These are phyloP conservation scores for Drosophila watanabei DNA, from an alignment of 1,140 invertebrate species.

Conservation along the genomic window DNA sequence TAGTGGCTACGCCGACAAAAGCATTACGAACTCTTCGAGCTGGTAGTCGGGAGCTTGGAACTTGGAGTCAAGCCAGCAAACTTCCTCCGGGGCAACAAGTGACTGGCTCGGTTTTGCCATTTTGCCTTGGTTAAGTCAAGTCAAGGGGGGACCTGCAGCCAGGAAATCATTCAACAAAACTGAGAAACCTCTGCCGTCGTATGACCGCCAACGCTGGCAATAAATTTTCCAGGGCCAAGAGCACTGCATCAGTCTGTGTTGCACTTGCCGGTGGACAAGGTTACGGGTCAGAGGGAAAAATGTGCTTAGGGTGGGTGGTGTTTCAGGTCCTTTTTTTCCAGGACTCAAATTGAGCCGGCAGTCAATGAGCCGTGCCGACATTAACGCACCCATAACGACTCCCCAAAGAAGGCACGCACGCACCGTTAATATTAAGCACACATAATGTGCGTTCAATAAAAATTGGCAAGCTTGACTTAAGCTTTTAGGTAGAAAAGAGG, in stretches of 20 bases:
- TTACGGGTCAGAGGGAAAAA: slow-evolving; percentile 41
- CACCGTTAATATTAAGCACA: slow-evolving; percentile 50
- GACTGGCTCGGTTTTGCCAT: slow-evolving; percentile 37
- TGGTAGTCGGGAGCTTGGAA: slow-evolving; percentile 1
- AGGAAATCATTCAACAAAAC: slow-evolving; percentile 70
- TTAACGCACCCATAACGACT: slow-evolving; percentile 75
- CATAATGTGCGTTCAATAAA: slow-evolving; percentile 72
- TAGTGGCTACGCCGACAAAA: slow-evolving; percentile 29
- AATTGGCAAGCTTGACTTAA: slow-evolving; percentile 64
- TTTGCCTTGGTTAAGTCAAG: slow-evolving; percentile 50
- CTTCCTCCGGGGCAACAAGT: slow-evolving; percentile 53
- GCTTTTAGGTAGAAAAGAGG: slow-evolving; percentile 3
- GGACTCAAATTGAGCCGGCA: slow-evolving; percentile 50
- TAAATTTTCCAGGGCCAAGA: slow-evolving; percentile 63
- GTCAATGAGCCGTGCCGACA: slow-evolving; percentile 73
- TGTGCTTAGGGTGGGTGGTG: slow-evolving; percentile 53
- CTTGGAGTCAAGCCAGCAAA: slow-evolving; percentile 29
- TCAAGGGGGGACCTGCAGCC: slow-evolving; percentile 36
- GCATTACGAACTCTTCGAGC: slow-evolving; percentile 33
- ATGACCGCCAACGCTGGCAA: slow-evolving; percentile 48
- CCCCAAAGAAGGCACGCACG: slow-evolving; percentile 36
- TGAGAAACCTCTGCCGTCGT: slow-evolving; percentile 28
- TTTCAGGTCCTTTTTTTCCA: slow-evolving; percentile 5
- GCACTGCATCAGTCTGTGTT: slow-evolving; percentile 44
- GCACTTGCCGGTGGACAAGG: slow-evolving; percentile 47